Evolutionary conservation across 2,113 vertebrate genomes (phyloP), one percentile per base, ranked within the genome.

Genomic region (Cyprinodon variegatus): DNA sequence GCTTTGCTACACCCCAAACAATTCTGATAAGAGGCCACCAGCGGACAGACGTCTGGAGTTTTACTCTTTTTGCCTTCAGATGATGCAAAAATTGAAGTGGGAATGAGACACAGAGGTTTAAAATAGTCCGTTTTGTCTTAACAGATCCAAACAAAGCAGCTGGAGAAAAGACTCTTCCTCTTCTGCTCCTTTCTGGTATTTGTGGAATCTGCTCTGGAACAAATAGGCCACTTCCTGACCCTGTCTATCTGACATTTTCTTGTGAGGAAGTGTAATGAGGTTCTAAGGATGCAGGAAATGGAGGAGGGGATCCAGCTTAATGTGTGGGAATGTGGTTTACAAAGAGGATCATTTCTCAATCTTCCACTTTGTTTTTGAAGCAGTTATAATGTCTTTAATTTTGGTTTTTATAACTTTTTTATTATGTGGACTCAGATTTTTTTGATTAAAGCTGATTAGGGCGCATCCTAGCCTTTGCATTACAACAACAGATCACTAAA

Each of bases 121-220:
- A 29, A 29, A 29, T 29, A 29, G 29, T 29, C 29, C 29, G 29
- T 29, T 29, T 29, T 87, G 83, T 85, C 85, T 76, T 90, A 83
- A 92, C 74, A 86, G 83, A 70, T 78, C 71, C 83, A 77, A 84
- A 82, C 66, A 80, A 74, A 85, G 65, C 82, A 77, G 73, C 60
- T 45, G 89, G 84, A 86, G 83, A 60, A 53, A 69, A 62, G 80
- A 85, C 86, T 89, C 86, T 90, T 88, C 87, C 89, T 43, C 86
- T 84, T 83, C 88, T 78, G 86, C 86, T 93, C 78, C 85, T 86
- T 88, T 93, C 80, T 94, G 94, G 94, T 94, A 95, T 95, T 94
- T 93, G 86, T 91, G 93, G 94, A 95, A 95, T 94, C 89, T 93
- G 87, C 91, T 88, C 88, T 92, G 89, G 92, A 93, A 94, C 93